These are phyloP conservation scores for Calameuta idolon DNA, from an alignment of 2,888 invertebrate species.

Conservation along the genomic window DNA sequence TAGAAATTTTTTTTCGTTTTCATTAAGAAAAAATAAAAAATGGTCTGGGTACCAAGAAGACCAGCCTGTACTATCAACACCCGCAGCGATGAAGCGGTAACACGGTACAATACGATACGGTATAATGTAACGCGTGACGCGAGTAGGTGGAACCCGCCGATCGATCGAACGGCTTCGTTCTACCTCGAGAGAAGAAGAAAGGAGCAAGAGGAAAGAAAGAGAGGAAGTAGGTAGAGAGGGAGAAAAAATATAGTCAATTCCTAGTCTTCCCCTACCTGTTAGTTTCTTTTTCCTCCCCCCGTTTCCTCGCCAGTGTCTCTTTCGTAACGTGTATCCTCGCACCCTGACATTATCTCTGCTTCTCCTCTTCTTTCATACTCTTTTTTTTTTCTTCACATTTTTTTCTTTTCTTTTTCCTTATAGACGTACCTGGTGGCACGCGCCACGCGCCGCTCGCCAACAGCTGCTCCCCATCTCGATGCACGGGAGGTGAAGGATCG, in stretches of 20 bases:
- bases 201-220: slow-evolving; percentile 4
- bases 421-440: slow-evolving; percentile 66
- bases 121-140: neutral
- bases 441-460: slow-evolving; percentile 58
- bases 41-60: neutral
- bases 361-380: slow-evolving; percentile 26
- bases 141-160: neutral
- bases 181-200: neutral
- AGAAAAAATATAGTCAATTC: slow-evolving; percentile 27
- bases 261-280: slow-evolving; percentile 7
- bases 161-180: neutral
- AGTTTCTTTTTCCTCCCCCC: slow-evolving; percentile 1
- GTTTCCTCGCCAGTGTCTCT: neutral
- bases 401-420: slow-evolving; percentile 11
- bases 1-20: neutral
- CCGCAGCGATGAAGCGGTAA: neutral
- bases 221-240: slow-evolving; percentile 13
- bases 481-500: slow-evolving; percentile 16
- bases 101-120: neutral
- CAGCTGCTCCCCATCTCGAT: slow-evolving; percentile 57
- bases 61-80: neutral
- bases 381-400: slow-evolving; percentile 40
- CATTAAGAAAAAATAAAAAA: too few relatives aligned
- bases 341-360: slow-evolving; percentile 15
- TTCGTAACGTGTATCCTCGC: neutral